Percentiles rank a stretch among this genome's conserved stretches.
Conservation (phyloP, 2,888 invertebrate genomes). For the Seira musarum region DNA sequence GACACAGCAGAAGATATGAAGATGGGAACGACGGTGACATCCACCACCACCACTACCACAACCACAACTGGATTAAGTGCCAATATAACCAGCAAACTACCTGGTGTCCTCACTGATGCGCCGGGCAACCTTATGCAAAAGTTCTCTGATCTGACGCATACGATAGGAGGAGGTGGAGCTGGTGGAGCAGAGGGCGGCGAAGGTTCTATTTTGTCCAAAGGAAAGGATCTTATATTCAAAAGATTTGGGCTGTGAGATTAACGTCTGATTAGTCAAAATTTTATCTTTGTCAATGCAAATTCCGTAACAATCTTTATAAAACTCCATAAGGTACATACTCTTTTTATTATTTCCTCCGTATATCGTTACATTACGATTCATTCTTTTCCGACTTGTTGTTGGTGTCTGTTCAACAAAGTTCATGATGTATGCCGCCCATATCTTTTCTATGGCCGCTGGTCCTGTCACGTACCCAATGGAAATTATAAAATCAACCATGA, state of each 20-base stretch:
- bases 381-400: constrained; percentile 28
- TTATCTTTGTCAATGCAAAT: constrained; percentile 27
- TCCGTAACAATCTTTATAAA: constrained; percentile 10
- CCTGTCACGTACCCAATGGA: constrained; percentile 35
- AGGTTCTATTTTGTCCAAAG: constrained; percentile 92
- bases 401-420: constrained; percentile 41
- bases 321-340: not conserved
- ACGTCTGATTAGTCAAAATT: constrained; percentile 67
- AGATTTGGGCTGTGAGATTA: constrained; percentile 87
- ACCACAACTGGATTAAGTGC: constrained; percentile 64
- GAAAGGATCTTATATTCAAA: constrained; percentile 95
- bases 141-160: constrained; percentile 85
- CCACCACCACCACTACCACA: constrained; percentile 56
- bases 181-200: constrained; percentile 77
- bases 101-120: constrained; percentile 70
- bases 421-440: constrained; percentile 51
- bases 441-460: constrained; percentile 36
- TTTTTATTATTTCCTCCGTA: not conserved
- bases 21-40: constrained; percentile 49
- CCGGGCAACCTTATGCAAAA: constrained; percentile 89
- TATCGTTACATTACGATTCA: not conserved
- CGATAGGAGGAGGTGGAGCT: constrained; percentile 70
- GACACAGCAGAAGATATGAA: constrained; percentile 56
- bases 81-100: constrained; percentile 68
- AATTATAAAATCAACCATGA: not conserved